Evolutionary conservation across 2,113 vertebrate species (phyloP), one percentile per base, ranked within the genome.

Genomic region (Collichthys lucidus): DNA sequence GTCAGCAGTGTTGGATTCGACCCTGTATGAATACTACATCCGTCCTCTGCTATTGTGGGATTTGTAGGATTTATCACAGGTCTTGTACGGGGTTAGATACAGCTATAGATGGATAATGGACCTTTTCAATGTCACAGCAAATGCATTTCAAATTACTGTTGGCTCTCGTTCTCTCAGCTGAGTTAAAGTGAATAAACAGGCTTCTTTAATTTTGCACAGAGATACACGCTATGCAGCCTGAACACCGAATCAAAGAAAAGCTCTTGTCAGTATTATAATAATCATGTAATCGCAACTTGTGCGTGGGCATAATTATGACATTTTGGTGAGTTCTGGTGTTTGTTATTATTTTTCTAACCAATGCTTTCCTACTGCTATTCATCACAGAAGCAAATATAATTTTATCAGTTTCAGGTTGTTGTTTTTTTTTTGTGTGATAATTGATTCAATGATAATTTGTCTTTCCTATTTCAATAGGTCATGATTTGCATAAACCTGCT

Each of bases 21-120:
- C 49, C 19, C 0, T 29, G 14, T 40, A 40, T 55, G n/a, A 55
- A 66, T 50, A 22, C 35, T 47, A 11, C 1, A 71, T 24, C 11
- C 1, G 2, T 55, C 42, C 31, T 56, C 53, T 60, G 61, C 66
- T 35, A 74, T 63, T 71, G 29, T 83, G 62, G 76, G 67, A 75
- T 59, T 78, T 76, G 35, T 66, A 44, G 57, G 40, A 40, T 67
- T 71, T 52, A 44, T 70, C 52, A 19, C 31, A 65, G 16, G 53
- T 74, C n/a, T 74, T 46, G 8, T 55, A 4, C 20, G 0, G 20
- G 4, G 47, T 62, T 20, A n/a, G 20, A 49, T 50, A 46, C 57
- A 50, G 12, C 44, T 31, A 4, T 53, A 61, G 2, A 44, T n/a
- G 11, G 14, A 11, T 2, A 22, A 49, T 49, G 15, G 15, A 22